Conservation (phyloP, 2,113 vertebrate genomes). For the Vulpes vulpes region DNA sequence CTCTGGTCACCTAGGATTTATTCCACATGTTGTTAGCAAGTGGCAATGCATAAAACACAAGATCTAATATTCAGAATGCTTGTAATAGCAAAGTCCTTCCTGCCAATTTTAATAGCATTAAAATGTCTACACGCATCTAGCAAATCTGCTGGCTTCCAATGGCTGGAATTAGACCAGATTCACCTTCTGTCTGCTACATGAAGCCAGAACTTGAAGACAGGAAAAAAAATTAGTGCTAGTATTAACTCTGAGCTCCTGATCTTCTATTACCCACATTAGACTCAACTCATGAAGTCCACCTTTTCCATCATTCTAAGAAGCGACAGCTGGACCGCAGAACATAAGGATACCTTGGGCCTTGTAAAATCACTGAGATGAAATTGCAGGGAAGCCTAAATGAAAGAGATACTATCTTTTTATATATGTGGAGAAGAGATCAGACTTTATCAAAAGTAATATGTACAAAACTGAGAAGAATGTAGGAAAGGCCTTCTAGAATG, state of each 20-base stretch:
- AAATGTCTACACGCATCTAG: constrained; percentile 72
- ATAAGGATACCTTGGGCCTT: constrained; percentile 5
- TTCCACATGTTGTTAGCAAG: constrained; percentile 77
- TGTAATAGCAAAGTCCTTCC: constrained; percentile 74
- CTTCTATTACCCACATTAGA: constrained; percentile 61
- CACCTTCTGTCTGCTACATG: constrained; percentile 78
- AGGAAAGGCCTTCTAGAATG: neutral
- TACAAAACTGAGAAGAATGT: neutral
- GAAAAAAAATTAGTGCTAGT: neutral
- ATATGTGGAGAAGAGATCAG: neutral
- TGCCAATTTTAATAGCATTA: constrained; percentile 81
- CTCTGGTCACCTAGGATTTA: constrained; percentile 75
- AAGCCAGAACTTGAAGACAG: constrained; percentile 69
- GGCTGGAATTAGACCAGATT: constrained; percentile 76
- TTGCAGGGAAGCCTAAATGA: neutral
- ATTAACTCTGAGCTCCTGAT: constrained; percentile 60
- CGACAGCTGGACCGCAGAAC: constrained; percentile 38
- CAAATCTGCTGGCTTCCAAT: constrained; percentile 78
- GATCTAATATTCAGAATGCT: constrained; percentile 77
- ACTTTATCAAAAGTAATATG: neutral
- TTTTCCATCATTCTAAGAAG: constrained; percentile 52
- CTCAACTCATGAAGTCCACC: constrained; percentile 21
- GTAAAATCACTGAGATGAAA: constrained; percentile 46
- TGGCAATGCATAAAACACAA: constrained; percentile 70
- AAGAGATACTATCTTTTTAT: neutral